Percentiles rank a stretch among this genome's conserved stretches.
Evolutionary conservation across 2,888 invertebrate genomes (phyloP).

Genomic region (Sepioteuthis lessoniana): DNA sequence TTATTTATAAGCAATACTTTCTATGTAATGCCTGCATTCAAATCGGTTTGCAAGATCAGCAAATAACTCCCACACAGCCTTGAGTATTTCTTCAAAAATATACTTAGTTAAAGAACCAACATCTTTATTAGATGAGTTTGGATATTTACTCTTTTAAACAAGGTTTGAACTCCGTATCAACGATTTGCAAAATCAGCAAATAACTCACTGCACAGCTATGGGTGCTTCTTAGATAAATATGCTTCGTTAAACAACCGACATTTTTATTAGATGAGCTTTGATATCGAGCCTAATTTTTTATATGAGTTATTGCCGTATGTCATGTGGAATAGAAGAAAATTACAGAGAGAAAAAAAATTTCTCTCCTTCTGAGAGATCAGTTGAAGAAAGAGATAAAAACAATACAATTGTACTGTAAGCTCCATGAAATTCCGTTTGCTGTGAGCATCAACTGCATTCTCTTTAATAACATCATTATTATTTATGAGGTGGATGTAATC

Average conservation of each 20-base stretch:
- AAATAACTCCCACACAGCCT: too few species aligned
- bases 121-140: too few species aligned
- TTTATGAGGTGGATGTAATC: slow-evolving; percentile 23
- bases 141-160: too few species aligned
- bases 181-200: too few species aligned
- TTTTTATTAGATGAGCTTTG: neutral
- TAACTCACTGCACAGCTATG: too few species aligned
- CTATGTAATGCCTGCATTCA: too few species aligned
- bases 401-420: neutral
- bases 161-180: too few species aligned
- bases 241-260: neutral
- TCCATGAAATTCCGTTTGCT: neutral
- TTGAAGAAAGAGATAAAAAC: neutral
- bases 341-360: neutral
- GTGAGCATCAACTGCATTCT: neutral
- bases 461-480: slow-evolving; percentile 23
- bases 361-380: neutral
- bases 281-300: neutral
- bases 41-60: too few species aligned
- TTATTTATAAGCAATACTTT: too few species aligned
- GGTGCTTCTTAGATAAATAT: too few species aligned
- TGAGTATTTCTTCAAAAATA: too few species aligned
- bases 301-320: neutral
- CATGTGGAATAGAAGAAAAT: neutral
- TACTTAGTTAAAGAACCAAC: too few species aligned